These are phyloP conservation scores for Dendrocincla tyrannina DNA, from an alignment of 2,797 vertebrate genomes.

Conservation along the genomic window DNA sequence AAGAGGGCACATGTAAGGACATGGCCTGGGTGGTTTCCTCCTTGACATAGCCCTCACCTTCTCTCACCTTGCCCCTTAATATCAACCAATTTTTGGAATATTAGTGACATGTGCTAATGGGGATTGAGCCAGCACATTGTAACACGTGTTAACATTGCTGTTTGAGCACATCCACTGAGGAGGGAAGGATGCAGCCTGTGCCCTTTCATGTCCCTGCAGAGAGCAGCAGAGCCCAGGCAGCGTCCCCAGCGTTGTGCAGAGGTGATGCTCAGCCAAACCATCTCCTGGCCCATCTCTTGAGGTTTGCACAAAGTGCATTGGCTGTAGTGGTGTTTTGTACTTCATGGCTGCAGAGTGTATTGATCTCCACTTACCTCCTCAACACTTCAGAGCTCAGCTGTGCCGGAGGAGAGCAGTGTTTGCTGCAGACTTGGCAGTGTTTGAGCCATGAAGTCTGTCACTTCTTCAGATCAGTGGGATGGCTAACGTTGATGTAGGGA, in stretches of 20 bases:
- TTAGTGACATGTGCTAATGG: fast-evolving
- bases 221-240: not conserved
- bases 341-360: not conserved
- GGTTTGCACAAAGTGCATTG: not conserved
- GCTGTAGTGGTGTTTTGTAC: not conserved
- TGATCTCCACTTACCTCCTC: not conserved
- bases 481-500: not conserved
- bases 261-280: not conserved
- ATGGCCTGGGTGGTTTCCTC: not conserved
- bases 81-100: not conserved
- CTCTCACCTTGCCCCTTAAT: not conserved
- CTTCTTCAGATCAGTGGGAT: not conserved
- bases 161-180: not conserved
- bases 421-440: not conserved
- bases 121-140: not conserved
- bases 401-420: not conserved
- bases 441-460: not conserved
- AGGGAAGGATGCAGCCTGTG: not conserved
- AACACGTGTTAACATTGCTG: fast-evolving
- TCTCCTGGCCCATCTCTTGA: not conserved
- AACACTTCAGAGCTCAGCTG: not conserved
- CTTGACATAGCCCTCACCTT: not conserved
- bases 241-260: not conserved
- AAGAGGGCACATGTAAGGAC: fast-evolving
- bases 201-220: not conserved